Conservation (phyloP, 1,140 invertebrate species). For the Sitophilus oryzae region DNA sequence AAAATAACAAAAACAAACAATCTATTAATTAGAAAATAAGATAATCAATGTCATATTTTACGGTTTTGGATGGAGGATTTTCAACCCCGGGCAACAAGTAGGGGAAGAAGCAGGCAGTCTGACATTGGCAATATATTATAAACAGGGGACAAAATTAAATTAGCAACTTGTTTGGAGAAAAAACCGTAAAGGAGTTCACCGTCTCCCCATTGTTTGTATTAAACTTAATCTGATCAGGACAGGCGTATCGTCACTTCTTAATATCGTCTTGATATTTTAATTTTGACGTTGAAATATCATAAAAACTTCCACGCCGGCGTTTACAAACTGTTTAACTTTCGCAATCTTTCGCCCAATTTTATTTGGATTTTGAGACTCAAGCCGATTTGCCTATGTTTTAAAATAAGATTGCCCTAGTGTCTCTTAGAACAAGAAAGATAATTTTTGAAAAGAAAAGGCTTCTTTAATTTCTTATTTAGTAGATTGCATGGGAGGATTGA, state of each 20-base stretch:
- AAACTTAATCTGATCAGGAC: conserved; percentile 34
- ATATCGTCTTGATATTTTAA: conserved; percentile 24
- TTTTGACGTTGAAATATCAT: conserved; percentile 25
- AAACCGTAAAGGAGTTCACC: conserved; percentile 29
- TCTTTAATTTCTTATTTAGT: no score
- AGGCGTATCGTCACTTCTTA: conserved; percentile 30
- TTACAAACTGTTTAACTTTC: conserved; percentile 16
- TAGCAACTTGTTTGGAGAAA: conserved; percentile 30
- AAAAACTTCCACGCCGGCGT: conserved; percentile 20
- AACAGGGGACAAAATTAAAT: conserved; percentile 37
- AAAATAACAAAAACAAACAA: no score
- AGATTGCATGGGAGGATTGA: no score
- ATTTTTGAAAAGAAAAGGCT: no score
- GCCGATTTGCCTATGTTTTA: background rate
- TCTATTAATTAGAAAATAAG: no score
- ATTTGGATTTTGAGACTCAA: background rate
- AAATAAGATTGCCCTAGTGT: no score
- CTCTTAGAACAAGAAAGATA: no score
- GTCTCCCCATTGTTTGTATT: conserved; percentile 29
- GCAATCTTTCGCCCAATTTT: background rate
- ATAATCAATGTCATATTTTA: background rate
- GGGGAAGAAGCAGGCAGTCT: conserved; percentile 37
- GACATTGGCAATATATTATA: conserved; percentile 39
- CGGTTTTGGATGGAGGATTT: background rate
- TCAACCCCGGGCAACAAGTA: conserved; percentile 38